Base-by-base conservation (phyloP, 1,140 invertebrate species). In the Lepidurus packardi region DNA sequence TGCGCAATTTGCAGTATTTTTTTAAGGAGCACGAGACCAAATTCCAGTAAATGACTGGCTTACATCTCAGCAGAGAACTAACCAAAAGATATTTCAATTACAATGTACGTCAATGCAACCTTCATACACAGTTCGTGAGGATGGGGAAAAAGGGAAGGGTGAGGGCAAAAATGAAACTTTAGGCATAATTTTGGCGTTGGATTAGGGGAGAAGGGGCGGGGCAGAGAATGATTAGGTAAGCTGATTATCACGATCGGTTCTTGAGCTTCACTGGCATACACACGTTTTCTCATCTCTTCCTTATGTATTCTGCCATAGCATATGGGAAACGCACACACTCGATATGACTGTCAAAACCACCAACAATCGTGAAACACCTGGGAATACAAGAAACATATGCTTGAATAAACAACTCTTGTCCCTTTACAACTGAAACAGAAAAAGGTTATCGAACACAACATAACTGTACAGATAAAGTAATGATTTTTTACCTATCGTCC, bases 241-340 rank as follows among this genome's bases (percentile, higher is more conserved):
- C 53, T 65, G 53, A 65, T 65, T 65, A 65, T 65, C 53, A 65
- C 53, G 53, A n/a, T 65, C 53, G 53, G 53, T 65, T 65, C 53
- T 65, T 65, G 53, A 65, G 53, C 53, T 65, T 65, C 53, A 65
- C 53, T 65, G 13, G 53, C 53, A 65, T 65, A 65, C 53, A 65
- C 53, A 65, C 53, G 21, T 21, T 21, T 65, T 21, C 53, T n/a
- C 53, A 7, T 65, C 53, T 65, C 13, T 65, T 16, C 6, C 21
- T 65, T 65, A 65, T 65, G 53, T 65, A 65, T 65, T 65, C 53
- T 21, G 53, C 53, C 53, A 65, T n/a, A 65, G 21, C 53, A 65
- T 65, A 65, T 21, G 16, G 13, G 53, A 65, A 13, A 21, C 53
- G 21, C 53, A 13, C 21, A 65, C 53, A 65, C 53, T 65, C 53